Evolutionary conservation across 2,888 invertebrate species (phyloP), one percentile per base, ranked within the genome.

Genomic region (Seladonia tumulorum): DNA sequence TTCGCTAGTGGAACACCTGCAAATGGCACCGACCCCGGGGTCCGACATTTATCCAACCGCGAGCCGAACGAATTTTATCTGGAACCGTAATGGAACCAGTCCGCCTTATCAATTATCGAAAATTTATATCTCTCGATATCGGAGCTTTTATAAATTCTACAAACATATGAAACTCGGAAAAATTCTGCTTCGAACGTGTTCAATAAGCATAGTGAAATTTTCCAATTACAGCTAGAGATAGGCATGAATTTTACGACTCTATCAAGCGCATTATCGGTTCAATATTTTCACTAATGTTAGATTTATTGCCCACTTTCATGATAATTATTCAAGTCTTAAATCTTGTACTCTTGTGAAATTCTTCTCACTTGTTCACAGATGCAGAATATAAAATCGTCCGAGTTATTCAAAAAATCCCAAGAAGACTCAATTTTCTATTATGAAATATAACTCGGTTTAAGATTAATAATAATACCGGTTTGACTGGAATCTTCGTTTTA

Each of bases 11-110:
- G 70, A 82, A 71, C 82, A 70, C 49, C 53, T 49, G 73, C 57
- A 29, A 63, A 63, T 49, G n/a, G 42, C 39, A 60, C 35, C 63
- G 45, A 81, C 22, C 35, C 29, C 8, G 47, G 39, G 22, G 25
- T 35, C 57, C 49, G 49, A n/a, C 60, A 7, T 29, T 45, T 16
- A 29, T 60, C 16, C 35, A 10, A 47, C 47, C 42, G 25, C 39
- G 5, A 72, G 18, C 16, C 1, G 63, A 39, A 25, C 14, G 47
- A 82, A 76, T 76, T 83, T 83, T 76, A 76, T 82, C 75, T 12
- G 35, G 14, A 7, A 16, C 12, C 42, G 12, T 83, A 83, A 76
- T 71, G 63, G 83, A 71, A 82, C 83, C 71, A 49, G 75, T 83
- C 22, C 22, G 18, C 25, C 16, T 63, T 76, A 83, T 75, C 75